Base-by-base conservation (phyloP, 2,888 invertebrate species). In the Xestobium rufovillosum region DNA sequence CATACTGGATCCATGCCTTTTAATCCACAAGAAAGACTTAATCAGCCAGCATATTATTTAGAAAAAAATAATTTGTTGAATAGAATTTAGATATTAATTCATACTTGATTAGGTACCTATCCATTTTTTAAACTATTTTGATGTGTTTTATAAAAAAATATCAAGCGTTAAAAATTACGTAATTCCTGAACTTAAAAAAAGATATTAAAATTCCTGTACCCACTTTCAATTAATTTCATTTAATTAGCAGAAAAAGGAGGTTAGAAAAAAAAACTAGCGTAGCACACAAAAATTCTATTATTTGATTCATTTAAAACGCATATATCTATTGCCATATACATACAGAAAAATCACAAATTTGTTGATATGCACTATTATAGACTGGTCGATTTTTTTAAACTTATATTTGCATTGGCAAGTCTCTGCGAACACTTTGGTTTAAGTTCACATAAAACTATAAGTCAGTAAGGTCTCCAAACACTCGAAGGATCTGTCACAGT, bases 391-490 rank as follows among this genome's bases (percentile, higher is more conserved):
- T 38, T 23, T 15, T 31, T 31, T 16, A 14, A 14, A 11, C n/a
- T 31, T 15, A 14, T 14, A 4, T n/a, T 4, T 14, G 12, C 14
- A n/a, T 3, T 29, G 14, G 9, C 3, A 2, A 29, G 9, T 19
- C 23, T 19, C 23, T n/a, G 23, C 23, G n/a, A 8, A 6, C 6
- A 19, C 23, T 6, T 19, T 19, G 6, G 23, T 19, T 19, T 19
- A 19, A n/a, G n/a, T n/a, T n/a, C n/a, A 19, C 23, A 19, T 8
- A 19, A 19, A 19, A 19, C 6, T 19, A 19, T 19, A 19, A 8
- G 23, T 19, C 48, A 82, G 70, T 83, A 83, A 37, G 84, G 84
- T 63, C 84, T 72, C 84, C 84, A 85, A n/a, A 85, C 83, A 40
- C 63, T 65, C 9, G 66, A 60, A 34, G 70, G 66, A 50, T 71